Evolutionary conservation across 2,113 vertebrate species (phyloP).

Genomic region (Phodopus roborovskii): DNA sequence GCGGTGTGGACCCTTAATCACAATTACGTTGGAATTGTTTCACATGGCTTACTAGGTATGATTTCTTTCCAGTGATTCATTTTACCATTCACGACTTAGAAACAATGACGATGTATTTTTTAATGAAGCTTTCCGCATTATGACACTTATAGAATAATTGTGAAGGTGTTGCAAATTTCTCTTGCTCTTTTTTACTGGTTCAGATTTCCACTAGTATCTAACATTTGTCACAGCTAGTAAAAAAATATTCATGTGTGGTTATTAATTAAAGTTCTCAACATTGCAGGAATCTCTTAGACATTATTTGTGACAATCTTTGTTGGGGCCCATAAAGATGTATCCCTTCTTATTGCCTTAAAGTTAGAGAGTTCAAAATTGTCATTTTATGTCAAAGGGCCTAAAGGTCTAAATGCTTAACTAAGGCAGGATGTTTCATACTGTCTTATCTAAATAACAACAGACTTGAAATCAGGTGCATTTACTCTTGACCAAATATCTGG

Average conservation of each 20-base stretch:
- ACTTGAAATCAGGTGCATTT: too few relatives aligned
- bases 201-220: neutral
- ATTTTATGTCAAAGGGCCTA: too few relatives aligned
- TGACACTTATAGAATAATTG: neutral
- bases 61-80: neutral
- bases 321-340: too few relatives aligned
- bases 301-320: neutral
- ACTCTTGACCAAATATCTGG: too few relatives aligned
- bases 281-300: neutral
- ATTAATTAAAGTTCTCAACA: neutral
- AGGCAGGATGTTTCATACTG: too few relatives aligned
- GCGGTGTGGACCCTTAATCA: neutral
- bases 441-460: too few relatives aligned
- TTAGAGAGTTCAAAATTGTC: too few relatives aligned
- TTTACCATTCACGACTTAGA: neutral
- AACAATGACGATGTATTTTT: neutral
- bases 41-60: neutral
- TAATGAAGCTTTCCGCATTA: neutral
- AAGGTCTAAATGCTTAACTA: too few relatives aligned
- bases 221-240: neutral
- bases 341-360: too few relatives aligned
- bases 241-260: neutral
- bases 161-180: neutral
- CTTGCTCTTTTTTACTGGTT: neutral
- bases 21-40: neutral